A percentile compares a stretch with the other conserved stretches of the same genome.
Evolutionary conservation across 1,140 invertebrate genomes (phyloP).

Genomic region (Rhagoletis zephyria): DNA sequence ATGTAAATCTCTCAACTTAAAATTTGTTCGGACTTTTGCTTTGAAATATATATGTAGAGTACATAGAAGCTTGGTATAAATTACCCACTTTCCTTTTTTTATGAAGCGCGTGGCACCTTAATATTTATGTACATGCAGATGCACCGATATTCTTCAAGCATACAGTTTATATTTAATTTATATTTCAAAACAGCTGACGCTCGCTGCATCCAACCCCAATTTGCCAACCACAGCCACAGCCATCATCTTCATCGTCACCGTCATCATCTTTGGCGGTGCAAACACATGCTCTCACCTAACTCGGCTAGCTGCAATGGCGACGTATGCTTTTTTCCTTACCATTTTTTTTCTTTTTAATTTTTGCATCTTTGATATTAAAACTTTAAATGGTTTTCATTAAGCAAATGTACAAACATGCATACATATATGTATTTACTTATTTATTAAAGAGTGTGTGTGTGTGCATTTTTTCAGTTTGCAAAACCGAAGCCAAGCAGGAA

Average conservation of each 20-base stretch:
- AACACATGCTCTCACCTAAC: constrained; percentile 7
- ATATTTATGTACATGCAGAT: too few species aligned
- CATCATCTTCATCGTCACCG: background rate
- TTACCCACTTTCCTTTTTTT: too few species aligned
- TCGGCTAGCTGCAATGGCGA: constrained; percentile 22
- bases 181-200: constrained; percentile 39
- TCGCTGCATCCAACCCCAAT: constrained; percentile 45
- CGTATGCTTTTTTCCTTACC: background rate
- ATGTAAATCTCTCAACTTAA: too few species aligned
- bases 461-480: background rate
- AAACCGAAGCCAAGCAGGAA: constrained; percentile 16
- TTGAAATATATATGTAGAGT: too few species aligned
- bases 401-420: too few species aligned
- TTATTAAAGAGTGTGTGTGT: background rate
- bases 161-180: constrained; percentile 16
- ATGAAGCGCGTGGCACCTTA: too few species aligned
- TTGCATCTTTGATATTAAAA: constrained; percentile 53
- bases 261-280: constrained; percentile 24
- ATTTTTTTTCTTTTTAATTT: constrained; percentile 18
- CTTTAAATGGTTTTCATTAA: constrained; percentile 37
- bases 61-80: too few species aligned
- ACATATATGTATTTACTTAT: background rate
- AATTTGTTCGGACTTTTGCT: too few species aligned
- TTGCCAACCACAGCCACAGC: background rate
- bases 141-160: background rate